Conservation (phyloP, 2,888 invertebrate species). For the Pristionchus mayeri region DNA sequence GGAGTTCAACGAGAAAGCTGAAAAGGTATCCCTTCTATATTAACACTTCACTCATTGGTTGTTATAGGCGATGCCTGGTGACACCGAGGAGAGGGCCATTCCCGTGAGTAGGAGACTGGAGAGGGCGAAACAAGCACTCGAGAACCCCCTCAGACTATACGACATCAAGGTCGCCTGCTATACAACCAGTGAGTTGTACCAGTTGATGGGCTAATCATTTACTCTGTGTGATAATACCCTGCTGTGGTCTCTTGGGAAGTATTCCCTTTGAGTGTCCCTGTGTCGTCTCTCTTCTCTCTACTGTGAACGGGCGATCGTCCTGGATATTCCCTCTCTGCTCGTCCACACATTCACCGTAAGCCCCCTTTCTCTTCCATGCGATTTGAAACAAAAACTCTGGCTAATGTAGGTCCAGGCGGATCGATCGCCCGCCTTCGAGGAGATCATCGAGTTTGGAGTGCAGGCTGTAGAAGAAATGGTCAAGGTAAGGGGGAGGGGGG, state of each 20-base stretch:
- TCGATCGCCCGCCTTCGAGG: conserved; percentile 41
- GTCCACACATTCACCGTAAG: background rate
- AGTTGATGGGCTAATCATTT: too few relatives aligned
- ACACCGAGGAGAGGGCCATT: background rate
- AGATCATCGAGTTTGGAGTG: conserved; percentile 40
- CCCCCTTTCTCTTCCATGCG: background rate
- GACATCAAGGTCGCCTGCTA: conserved; percentile 42
- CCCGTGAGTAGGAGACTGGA: background rate
- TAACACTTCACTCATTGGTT: background rate
- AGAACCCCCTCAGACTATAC: background rate
- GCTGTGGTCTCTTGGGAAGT: too few relatives aligned
- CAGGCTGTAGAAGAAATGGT: conserved; percentile 43
- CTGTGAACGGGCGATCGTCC: background rate
- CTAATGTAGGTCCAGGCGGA: conserved; percentile 14
- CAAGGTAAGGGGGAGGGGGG: conserved; percentile 4
- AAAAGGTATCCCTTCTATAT: background rate
- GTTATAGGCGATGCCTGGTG: background rate
- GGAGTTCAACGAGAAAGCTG: background rate
- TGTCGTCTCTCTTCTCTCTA: conserved; percentile 43
- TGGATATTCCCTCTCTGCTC: conserved; percentile 16
- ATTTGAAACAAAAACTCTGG: too few relatives aligned
- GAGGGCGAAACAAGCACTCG: background rate
- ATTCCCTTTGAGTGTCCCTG: conserved; percentile 1
- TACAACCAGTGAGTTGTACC: conserved; percentile 3
- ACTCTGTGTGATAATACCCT: too few relatives aligned